These are phyloP conservation scores for Ia io DNA, from an alignment of 2,113 vertebrate genomes.

Conservation along the genomic window DNA sequence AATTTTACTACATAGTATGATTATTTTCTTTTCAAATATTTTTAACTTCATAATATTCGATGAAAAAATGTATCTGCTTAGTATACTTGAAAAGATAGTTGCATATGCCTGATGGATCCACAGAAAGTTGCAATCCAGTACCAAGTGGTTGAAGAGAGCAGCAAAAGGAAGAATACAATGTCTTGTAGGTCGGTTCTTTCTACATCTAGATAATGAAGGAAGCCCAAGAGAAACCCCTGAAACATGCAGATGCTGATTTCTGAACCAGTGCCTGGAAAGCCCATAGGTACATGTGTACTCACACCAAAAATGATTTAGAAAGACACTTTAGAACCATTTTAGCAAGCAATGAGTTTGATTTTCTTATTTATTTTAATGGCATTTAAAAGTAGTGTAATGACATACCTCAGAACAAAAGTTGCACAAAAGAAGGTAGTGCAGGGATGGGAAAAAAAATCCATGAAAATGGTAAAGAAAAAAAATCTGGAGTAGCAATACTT, in stretches of 20 bases:
- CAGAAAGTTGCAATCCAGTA: neutral
- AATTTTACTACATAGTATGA: neutral
- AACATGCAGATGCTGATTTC: neutral
- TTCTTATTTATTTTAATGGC: neutral
- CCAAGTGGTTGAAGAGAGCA: neutral
- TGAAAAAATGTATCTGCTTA: neutral
- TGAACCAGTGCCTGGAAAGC: neutral
- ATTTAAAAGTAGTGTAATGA: neutral
- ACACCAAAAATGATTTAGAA: neutral
- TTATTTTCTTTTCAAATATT: neutral
- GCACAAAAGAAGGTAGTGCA: too few species aligned
- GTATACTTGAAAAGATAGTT: neutral
- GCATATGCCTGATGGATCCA: too few species aligned
- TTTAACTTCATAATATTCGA: neutral
- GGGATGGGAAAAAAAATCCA: too few species aligned
- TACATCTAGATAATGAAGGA: neutral
- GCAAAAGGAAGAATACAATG: neutral
- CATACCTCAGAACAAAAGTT: neutral
- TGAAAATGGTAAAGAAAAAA: too few species aligned
- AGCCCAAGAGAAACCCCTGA: neutral
- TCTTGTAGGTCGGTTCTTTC: neutral
- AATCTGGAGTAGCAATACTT: too few species aligned
- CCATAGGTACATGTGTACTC: neutral
- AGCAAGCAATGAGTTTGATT: neutral
- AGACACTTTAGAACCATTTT: neutral